Percentiles rank a stretch among this genome's conserved stretches.
Conservation (phyloP, 2,113 vertebrate species). For the Neomonachus schauinslandi region DNA sequence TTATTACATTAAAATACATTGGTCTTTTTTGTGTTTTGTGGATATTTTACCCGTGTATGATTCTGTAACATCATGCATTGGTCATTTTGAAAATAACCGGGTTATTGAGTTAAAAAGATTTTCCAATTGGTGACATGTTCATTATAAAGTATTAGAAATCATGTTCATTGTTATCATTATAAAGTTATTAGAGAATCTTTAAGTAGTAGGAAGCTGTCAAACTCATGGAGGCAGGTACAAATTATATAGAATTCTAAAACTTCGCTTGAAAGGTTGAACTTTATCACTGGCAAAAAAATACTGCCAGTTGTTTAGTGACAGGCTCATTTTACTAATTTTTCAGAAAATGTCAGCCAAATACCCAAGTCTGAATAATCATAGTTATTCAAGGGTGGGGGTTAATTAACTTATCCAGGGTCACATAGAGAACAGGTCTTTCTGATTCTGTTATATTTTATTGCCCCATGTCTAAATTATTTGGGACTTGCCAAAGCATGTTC, state of each 20-base stretch:
- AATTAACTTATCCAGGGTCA: not conserved
- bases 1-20: not conserved
- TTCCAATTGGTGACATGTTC: not conserved
- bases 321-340: conserved; percentile 18
- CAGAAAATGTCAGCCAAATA: conserved; percentile 14
- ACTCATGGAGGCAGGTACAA: not conserved
- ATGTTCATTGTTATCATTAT: not conserved
- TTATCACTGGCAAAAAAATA: conserved; percentile 9
- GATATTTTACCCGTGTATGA: not conserved
- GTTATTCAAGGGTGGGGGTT: not conserved
- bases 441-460: not conserved
- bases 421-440: not conserved
- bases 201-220: not conserved
- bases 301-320: not conserved
- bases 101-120: not conserved
- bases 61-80: not conserved
- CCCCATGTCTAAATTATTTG: conserved; percentile 21
- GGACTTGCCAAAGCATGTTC: conserved; percentile 44
- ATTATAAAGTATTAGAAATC: not conserved
- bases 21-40: not conserved
- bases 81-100: not conserved
- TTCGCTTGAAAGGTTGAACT: conserved; percentile 51
- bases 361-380: not conserved
- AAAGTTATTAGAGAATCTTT: not conserved
- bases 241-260: conserved; percentile 30